Conservation (phyloP, 2,888 invertebrate species). For the Xylota sylvarum region DNA sequence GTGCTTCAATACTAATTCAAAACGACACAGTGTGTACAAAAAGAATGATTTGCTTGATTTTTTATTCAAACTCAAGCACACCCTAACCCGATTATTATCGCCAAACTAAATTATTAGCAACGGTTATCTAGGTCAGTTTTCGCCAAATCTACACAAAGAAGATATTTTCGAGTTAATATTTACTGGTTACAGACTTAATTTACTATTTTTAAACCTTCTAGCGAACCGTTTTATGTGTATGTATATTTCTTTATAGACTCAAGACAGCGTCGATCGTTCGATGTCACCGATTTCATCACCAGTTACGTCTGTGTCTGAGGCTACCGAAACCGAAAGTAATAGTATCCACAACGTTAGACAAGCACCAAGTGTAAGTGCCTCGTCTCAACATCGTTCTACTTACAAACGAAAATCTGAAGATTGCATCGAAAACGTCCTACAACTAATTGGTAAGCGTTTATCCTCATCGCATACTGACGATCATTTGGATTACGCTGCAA, state of each 20-base stretch:
- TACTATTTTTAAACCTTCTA: no score
- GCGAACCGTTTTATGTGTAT: neutral
- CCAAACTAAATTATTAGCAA: no score
- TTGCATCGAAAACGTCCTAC: neutral
- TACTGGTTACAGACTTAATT: no score
- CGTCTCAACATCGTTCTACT: neutral
- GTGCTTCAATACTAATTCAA: no score
- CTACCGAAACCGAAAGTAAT: neutral
- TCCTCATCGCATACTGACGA: neutral
- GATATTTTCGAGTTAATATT: no score
- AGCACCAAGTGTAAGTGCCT: neutral
- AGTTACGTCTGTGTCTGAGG: neutral
- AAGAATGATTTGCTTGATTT: no score
- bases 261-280: neutral
- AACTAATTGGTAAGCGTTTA: neutral
- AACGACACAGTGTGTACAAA: no score
- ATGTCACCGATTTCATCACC: neutral
- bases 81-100: no score
- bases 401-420: conserved; percentile 1
- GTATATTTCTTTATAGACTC: neutral
- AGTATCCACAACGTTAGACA: neutral
- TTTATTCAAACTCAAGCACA: no score
- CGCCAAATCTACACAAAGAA: no score
- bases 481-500: conserved; percentile 29
- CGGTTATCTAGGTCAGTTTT: no score